Evolutionary conservation across 2,888 invertebrate species (phyloP).

Genomic region (Limnephilus auricula): DNA sequence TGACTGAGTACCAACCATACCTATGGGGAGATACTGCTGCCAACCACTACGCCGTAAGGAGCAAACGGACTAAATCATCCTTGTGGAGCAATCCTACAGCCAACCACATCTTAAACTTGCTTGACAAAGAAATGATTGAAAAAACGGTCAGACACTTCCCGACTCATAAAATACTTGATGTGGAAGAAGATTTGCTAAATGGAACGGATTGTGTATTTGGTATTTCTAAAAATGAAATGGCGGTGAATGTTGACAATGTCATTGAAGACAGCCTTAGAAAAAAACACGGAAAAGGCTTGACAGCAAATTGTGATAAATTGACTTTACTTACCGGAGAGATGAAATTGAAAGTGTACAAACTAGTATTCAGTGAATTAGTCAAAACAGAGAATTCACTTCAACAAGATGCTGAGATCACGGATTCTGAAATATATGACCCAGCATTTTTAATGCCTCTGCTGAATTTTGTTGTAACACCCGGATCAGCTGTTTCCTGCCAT

Average conservation of each 20-base stretch:
- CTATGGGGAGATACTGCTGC: slow-evolving; percentile 91
- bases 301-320: slow-evolving; percentile 17
- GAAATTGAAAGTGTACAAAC: slow-evolving; percentile 39
- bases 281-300: slow-evolving; percentile 16
- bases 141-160: slow-evolving; percentile 86
- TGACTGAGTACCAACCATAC: slow-evolving; percentile 86
- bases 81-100: slow-evolving; percentile 85
- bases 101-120: slow-evolving; percentile 84
- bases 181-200: slow-evolving; percentile 68
- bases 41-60: slow-evolving; percentile 84
- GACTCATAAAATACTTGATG: slow-evolving; percentile 78
- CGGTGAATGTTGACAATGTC: neutral
- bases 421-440: slow-evolving; percentile 84
- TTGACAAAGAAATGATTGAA: slow-evolving; percentile 81
- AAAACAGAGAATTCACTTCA: slow-evolving; percentile 22
- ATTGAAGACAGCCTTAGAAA: slow-evolving; percentile 40
- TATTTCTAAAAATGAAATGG: slow-evolving; percentile 11
- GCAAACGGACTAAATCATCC: slow-evolving; percentile 75
- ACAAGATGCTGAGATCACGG: neutral
- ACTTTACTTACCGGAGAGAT: neutral
- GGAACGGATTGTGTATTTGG: slow-evolving; percentile 36
- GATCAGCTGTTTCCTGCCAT: slow-evolving; percentile 84
- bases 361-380: slow-evolving; percentile 34
- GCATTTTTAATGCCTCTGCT: slow-evolving; percentile 89
- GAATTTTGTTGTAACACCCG: slow-evolving; percentile 85